These are phyloP conservation scores for Crocuta crocuta DNA, from an alignment of 2,113 vertebrate species.

Conservation along the genomic window DNA sequence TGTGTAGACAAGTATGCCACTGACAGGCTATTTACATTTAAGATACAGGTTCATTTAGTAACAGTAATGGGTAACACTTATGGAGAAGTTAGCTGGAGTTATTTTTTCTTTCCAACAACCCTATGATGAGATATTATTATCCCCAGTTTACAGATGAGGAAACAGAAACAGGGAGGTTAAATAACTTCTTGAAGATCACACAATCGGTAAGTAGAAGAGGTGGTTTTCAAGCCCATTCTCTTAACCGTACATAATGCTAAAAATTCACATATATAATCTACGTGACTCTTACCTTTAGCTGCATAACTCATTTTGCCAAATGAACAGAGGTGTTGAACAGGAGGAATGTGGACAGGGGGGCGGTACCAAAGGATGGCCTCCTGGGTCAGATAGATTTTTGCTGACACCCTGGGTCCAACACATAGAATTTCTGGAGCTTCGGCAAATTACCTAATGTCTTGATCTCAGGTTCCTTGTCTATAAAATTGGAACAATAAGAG, in stretches of 20 bases:
- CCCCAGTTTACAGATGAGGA: not conserved
- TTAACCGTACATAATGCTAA: not conserved
- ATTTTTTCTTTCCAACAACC: not conserved
- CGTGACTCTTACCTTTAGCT: not conserved
- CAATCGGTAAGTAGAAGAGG: not conserved
- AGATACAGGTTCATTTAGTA: not conserved
- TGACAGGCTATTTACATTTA: not conserved
- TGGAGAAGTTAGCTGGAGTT: not conserved
- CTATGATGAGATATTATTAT: not conserved
- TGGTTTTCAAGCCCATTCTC: not conserved
- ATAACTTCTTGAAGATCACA: not conserved
- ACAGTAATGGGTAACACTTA: slow-evolving; percentile 13
- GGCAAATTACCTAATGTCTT: not conserved
- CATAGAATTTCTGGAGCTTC: not conserved
- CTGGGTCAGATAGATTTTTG: not conserved
- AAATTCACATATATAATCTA: not conserved
- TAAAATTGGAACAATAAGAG: not conserved
- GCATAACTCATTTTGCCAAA: not conserved
- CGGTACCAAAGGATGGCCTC: not conserved
- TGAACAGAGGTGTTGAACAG: not conserved
- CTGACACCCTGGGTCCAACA: not conserved
- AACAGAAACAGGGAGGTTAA: not conserved
- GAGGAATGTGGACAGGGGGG: not conserved
- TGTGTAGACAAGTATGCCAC: not conserved
- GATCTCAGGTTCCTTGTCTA: not conserved